Conservation (phyloP, 2,888 invertebrate species). For the Polydrusus cervinus region DNA sequence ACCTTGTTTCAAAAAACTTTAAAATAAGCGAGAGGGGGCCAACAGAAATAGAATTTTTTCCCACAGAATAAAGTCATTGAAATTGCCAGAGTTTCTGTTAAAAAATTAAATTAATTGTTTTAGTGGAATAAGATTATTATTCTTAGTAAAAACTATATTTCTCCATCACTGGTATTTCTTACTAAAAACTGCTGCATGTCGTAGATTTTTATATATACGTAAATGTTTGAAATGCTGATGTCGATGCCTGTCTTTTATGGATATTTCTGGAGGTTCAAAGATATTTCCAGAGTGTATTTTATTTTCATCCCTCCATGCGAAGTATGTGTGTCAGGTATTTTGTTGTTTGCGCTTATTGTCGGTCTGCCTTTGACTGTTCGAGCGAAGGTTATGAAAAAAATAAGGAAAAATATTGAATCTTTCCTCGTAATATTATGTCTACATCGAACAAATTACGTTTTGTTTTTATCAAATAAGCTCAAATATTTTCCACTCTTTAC, state of each 20-base stretch:
- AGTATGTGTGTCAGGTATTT: slow-evolving; percentile 39
- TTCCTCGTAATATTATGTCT: not conserved
- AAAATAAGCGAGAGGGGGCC: too few species aligned
- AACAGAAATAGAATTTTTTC: too few species aligned
- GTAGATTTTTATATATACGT: slow-evolving; percentile 40
- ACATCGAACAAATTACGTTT: not conserved
- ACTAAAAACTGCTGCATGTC: slow-evolving; percentile 18
- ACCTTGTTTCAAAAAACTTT: too few species aligned
- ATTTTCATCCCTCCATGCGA: slow-evolving; percentile 35
- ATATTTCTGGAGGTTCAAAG: slow-evolving; percentile 39
- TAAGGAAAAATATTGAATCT: not conserved
- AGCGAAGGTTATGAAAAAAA: slow-evolving; percentile 2
- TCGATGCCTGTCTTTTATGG: slow-evolving; percentile 47
- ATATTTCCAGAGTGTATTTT: slow-evolving; percentile 45
- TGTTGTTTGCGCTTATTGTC: slow-evolving; percentile 31
- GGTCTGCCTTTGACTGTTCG: slow-evolving; percentile 25
- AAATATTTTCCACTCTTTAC: too few species aligned
- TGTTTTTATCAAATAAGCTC: too few species aligned
- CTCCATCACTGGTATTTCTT: slow-evolving; percentile 16
- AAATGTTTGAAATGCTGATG: slow-evolving; percentile 45
- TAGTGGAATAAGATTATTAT: too few species aligned
- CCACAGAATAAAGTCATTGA: too few species aligned
- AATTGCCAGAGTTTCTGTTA: too few species aligned
- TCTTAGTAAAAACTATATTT: not conserved
- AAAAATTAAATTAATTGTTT: too few species aligned